Percentiles rank a stretch among this genome's conserved stretches.
Conservation (phyloP, 2,888 invertebrate species). For the Eilema griseolum region DNA sequence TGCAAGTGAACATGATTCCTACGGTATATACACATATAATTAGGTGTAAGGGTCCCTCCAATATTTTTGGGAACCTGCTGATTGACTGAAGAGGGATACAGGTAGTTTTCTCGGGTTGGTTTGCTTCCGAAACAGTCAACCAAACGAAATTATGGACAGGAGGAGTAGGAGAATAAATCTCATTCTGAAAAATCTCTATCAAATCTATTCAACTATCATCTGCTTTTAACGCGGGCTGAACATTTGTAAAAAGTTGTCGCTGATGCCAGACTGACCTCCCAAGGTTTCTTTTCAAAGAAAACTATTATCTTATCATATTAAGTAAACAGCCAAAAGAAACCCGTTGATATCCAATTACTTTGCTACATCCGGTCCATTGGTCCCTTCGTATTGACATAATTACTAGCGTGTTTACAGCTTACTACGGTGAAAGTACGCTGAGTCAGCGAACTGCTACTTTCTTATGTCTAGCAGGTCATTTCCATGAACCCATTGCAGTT, state of each 20-base stretch:
- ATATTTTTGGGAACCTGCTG: neutral
- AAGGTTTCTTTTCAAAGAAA: slow-evolving; percentile 24
- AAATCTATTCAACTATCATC: no score
- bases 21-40: neutral
- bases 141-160: neutral
- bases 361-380: slow-evolving; percentile 47
- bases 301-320: slow-evolving; percentile 20
- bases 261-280: neutral
- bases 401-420: slow-evolving; percentile 41
- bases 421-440: slow-evolving; percentile 61
- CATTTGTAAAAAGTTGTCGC: neutral
- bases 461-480: slow-evolving; percentile 60
- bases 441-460: slow-evolving; percentile 54
- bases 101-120: neutral
- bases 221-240: no score
- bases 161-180: no score
- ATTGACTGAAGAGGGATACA: neutral
- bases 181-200: no score
- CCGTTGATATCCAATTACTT: slow-evolving; percentile 44
- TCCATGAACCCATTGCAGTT: slow-evolving; percentile 61
- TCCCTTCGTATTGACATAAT: slow-evolving; percentile 52
- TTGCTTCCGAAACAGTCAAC: neutral
- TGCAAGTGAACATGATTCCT: no score
- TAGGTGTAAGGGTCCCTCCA: neutral
- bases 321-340: slow-evolving; percentile 25